Evolutionary conservation across 2,888 invertebrate genomes (phyloP).

Genomic region (Apodemia zela): DNA sequence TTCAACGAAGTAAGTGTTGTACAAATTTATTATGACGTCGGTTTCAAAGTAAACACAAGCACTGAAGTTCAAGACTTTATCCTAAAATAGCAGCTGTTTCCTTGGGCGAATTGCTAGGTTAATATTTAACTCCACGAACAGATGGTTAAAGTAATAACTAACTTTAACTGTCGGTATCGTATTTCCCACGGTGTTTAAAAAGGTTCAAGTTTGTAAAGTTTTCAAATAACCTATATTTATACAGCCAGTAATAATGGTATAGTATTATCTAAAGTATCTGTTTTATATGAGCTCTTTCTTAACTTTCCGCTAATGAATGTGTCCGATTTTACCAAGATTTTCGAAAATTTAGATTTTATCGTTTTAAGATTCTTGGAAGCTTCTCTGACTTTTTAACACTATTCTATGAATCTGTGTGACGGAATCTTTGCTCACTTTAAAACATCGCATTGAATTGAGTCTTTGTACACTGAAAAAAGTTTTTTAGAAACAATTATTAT

Average conservation of each 20-base stretch:
- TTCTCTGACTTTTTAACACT: too few species aligned
- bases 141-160: constrained; percentile 9
- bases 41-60: constrained; percentile 3
- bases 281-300: not conserved
- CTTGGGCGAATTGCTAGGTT: constrained; percentile 1
- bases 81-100: not conserved
- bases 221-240: not conserved
- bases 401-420: too few species aligned
- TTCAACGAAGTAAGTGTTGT: not conserved
- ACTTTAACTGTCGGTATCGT: constrained; percentile 2
- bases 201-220: constrained; percentile 1
- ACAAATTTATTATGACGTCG: not conserved
- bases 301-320: too few species aligned
- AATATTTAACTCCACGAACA: constrained; percentile 6
- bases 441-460: too few species aligned
- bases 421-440: too few species aligned
- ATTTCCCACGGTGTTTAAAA: constrained; percentile 1
- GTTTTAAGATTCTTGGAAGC: too few species aligned
- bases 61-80: not conserved
- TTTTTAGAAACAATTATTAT: too few species aligned
- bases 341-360: too few species aligned
- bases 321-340: too few species aligned
- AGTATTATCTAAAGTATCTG: not conserved
- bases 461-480: too few species aligned
- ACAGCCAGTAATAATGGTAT: not conserved